These are phyloP conservation scores for Sinotaia quadrata DNA, from an alignment of 2,888 invertebrate genomes.

Conservation along the genomic window DNA sequence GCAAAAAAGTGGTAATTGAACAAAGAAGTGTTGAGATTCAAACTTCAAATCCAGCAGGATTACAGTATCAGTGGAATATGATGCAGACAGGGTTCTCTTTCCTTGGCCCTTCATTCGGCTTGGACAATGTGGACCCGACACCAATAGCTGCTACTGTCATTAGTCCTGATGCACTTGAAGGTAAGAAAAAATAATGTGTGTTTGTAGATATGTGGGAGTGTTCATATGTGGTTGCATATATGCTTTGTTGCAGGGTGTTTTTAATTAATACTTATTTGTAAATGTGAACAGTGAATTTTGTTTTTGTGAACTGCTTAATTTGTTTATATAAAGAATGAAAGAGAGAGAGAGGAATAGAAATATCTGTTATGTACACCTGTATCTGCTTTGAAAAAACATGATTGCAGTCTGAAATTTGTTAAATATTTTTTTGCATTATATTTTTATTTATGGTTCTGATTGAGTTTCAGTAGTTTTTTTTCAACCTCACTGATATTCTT, in stretches of 20 bases:
- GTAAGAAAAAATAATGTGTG: constrained; percentile 38
- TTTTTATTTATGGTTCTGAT: too few relatives aligned
- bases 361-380: too few relatives aligned
- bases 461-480: too few relatives aligned
- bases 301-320: too few relatives aligned
- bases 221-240: background rate
- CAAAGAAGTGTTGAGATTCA: constrained; percentile 53
- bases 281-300: background rate
- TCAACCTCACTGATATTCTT: too few relatives aligned
- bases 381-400: too few relatives aligned
- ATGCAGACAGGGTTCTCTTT: constrained; percentile 49
- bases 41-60: constrained; percentile 54
- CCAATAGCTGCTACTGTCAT: constrained; percentile 68
- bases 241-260: background rate
- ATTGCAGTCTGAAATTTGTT: too few relatives aligned
- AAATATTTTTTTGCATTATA: too few relatives aligned
- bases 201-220: background rate
- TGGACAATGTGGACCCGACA: constrained; percentile 64
- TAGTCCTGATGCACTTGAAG: constrained; percentile 66
- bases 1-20: constrained; percentile 32
- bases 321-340: too few relatives aligned
- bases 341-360: too few relatives aligned
- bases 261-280: background rate
- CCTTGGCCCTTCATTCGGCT: constrained; percentile 49
- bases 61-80: constrained; percentile 61